Evolutionary conservation across 2,888 invertebrate genomes (phyloP).

Genomic region (Anagyrus pseudococci): DNA sequence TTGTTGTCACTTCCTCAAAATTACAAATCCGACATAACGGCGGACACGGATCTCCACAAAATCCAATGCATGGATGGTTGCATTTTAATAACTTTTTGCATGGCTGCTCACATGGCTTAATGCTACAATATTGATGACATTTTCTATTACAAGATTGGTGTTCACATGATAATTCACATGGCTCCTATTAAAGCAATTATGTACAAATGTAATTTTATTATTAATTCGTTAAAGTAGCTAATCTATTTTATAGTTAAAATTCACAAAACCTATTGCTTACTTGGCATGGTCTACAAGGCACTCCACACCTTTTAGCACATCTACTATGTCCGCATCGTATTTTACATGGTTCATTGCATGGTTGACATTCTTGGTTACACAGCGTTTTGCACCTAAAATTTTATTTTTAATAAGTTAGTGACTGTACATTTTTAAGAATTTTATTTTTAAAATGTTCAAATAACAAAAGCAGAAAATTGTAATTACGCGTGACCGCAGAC

Average conservation of each 20-base stretch:
- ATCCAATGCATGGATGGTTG: slow-evolving; percentile 13
- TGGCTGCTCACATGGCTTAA: slow-evolving; percentile 5
- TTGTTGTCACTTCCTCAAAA: slow-evolving; percentile 5
- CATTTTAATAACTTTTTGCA: slow-evolving; percentile 14
- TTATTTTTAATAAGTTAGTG: not conserved
- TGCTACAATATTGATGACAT: slow-evolving; percentile 6
- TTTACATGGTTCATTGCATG: slow-evolving; percentile 6
- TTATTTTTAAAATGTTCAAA: not conserved
- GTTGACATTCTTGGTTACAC: slow-evolving; percentile 1
- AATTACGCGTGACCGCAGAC: slow-evolving; percentile 24
- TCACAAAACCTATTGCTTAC: not conserved
- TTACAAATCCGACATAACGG: slow-evolving; percentile 18
- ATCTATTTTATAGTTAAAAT: not conserved
- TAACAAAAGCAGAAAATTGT: not conserved
- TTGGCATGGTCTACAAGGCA: not conserved
- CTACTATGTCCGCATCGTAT: not conserved
- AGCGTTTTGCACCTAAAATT: not conserved
- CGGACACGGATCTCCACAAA: slow-evolving; percentile 22
- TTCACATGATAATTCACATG: slow-evolving; percentile 1
- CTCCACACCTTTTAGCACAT: slow-evolving; percentile 5
- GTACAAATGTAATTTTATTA: no score
- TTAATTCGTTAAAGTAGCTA: no score
- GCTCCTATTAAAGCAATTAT: not conserved
- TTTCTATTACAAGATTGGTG: slow-evolving; percentile 11
- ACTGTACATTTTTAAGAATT: not conserved